Base-by-base conservation (phyloP, 2,113 vertebrate genomes). In the Bambusicola thoracicus region DNA sequence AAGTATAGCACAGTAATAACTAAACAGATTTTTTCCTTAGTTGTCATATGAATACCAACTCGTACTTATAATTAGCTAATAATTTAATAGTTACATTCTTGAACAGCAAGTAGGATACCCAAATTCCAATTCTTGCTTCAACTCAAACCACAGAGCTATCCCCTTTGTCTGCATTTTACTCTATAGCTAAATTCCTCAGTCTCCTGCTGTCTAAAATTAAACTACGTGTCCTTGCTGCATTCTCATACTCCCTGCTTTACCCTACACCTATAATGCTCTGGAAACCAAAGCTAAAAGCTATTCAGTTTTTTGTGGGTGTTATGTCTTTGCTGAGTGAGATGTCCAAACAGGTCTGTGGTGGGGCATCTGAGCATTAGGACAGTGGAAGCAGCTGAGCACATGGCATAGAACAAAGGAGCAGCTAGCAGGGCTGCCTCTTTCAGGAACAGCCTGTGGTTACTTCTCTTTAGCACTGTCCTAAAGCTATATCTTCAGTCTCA, bases 191-290 rank as follows among this genome's bases (percentile, higher is more conserved):
- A 79, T 85, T 67, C 81, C 56, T 61, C 0, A 32, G 24, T 18
- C 88, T 90, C 81, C 51, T 1, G 0, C 56, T 59, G 12, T 13
- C 24, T 13, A 5, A 41, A 84, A 66, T 21, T 44, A 90, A 86
- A 49, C 36, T 13, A 0, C 0, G 4, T 16, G 7, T 8, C 32
- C 46, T 22, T 2, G 4, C 59, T 38, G 43, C 0, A 0, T 65
- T n/a, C 20, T 73, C 10, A 2, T 29, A 25, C 11, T 85, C 32
- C 32, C 24, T 59, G 40, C 6, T 73, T 73, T 85, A 41, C 20
- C 36, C n/a, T 59, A 49, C 24, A 48, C 17, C 16, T 15, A 2
- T 16, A 48, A 53, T 10, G 18, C 27, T 1, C 1, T 8, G 24
- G 40, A 88, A 83, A 83, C 15, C 30, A 58, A 87, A 82, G 40